Evolutionary conservation across 2,888 invertebrate species (phyloP).

Genomic region (Leptinotarsa rubiginosa): DNA sequence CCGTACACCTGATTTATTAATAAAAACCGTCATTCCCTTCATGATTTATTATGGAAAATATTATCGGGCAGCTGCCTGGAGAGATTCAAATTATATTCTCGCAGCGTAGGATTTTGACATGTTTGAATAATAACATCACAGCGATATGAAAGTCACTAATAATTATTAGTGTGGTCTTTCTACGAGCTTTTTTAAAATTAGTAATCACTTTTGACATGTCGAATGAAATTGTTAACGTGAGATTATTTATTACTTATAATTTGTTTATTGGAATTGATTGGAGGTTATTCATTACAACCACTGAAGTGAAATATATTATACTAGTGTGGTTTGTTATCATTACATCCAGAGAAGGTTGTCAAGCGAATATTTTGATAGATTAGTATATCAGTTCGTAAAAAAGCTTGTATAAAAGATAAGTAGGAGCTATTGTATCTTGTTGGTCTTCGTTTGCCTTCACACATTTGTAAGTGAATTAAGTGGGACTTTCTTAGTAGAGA

Average conservation of each 20-base stretch:
- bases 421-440: no score
- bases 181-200: conserved; percentile 37
- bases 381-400: no score
- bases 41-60: conserved; percentile 43
- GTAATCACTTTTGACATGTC: conserved; percentile 34
- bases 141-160: conserved; percentile 42
- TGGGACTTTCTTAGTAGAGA: no score
- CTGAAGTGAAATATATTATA: not conserved
- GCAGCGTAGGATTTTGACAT: conserved; percentile 41
- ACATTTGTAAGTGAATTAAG: no score
- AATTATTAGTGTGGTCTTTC: conserved; percentile 36
- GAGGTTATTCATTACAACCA: conserved; percentile 10
- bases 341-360: not conserved
- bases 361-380: not conserved
- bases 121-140: conserved; percentile 45
- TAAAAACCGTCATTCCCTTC: conserved; percentile 40
- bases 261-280: conserved; percentile 28
- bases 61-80: conserved; percentile 41
- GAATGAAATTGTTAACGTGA: conserved; percentile 35
- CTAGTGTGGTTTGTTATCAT: not conserved
- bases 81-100: conserved; percentile 42
- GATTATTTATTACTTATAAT: conserved; percentile 27
- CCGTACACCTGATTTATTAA: conserved; percentile 27
- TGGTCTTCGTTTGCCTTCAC: no score
- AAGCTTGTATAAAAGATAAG: no score